These are phyloP conservation scores for Hirtodrosophila trivittata DNA, from an alignment of 2,888 invertebrate genomes.

Conservation along the genomic window DNA sequence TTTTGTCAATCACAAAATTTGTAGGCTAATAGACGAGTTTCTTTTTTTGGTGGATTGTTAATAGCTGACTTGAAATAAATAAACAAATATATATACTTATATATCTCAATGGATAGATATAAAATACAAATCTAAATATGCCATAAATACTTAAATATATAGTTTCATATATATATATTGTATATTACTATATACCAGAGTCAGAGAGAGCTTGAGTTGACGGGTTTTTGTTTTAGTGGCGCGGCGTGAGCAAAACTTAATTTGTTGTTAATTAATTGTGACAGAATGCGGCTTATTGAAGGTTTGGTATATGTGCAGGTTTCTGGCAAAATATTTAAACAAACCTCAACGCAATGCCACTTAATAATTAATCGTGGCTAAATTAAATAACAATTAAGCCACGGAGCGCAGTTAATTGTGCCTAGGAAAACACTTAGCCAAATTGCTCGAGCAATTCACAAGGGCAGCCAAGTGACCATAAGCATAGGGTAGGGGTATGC, in stretches of 20 bases:
- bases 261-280: slow-evolving; percentile 32
- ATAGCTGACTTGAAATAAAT: too few species aligned
- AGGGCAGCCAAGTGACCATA: slow-evolving; percentile 45
- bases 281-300: slow-evolving; percentile 20
- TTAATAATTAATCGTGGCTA: slow-evolving; percentile 38
- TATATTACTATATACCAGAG: neutral
- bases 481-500: neutral
- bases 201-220: neutral
- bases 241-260: slow-evolving; percentile 5
- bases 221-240: neutral
- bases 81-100: too few species aligned
- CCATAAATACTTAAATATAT: too few species aligned
- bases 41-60: too few species aligned
- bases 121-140: too few species aligned
- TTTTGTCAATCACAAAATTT: too few species aligned
- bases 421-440: slow-evolving; percentile 42
- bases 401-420: slow-evolving; percentile 50
- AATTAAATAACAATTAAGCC: slow-evolving; percentile 65
- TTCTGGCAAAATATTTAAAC: slow-evolving; percentile 13
- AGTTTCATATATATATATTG: neutral
- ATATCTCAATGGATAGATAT: too few species aligned
- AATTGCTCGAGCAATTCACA: slow-evolving; percentile 52
- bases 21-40: too few species aligned
- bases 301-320: slow-evolving; percentile 3
- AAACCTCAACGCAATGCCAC: slow-evolving; percentile 9